Percentiles rank a stretch among this genome's conserved stretches.
Conservation (phyloP, 2,797 vertebrate genomes). For the Anniella stebbinsi region DNA sequence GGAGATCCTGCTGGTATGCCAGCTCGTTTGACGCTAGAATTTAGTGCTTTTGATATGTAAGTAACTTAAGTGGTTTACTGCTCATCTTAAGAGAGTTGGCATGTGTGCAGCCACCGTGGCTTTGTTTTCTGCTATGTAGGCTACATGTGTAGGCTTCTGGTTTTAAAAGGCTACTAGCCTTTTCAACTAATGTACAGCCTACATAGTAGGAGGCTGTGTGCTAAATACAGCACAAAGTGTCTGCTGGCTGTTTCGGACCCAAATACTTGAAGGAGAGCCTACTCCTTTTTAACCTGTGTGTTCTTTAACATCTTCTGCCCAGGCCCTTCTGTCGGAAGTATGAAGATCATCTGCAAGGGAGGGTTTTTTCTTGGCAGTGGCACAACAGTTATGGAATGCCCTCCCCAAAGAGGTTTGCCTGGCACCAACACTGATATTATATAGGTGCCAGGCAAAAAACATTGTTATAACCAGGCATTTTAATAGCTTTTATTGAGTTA, state of each 20-base stretch:
- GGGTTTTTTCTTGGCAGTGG: no score
- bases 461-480: background rate
- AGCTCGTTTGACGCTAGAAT: conserved; percentile 94
- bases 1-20: conserved; percentile 94
- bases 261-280: background rate
- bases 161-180: background rate
- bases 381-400: background rate
- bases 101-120: background rate
- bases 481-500: background rate
- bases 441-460: background rate
- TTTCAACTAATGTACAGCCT: background rate
- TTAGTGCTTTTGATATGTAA: conserved; percentile 97
- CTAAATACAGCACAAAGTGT: background rate
- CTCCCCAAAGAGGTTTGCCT: background rate
- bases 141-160: background rate
- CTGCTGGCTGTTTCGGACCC: background rate
- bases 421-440: background rate
- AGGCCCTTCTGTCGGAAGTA: background rate
- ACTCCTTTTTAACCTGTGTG: background rate
- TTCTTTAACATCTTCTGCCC: background rate
- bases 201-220: background rate
- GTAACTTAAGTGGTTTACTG: conserved; percentile 68
- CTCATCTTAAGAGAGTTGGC: background rate
- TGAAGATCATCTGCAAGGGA: background rate
- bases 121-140: background rate